Base-by-base conservation (phyloP, 2,797 vertebrate genomes). In the Coregonus sp. region DNA sequence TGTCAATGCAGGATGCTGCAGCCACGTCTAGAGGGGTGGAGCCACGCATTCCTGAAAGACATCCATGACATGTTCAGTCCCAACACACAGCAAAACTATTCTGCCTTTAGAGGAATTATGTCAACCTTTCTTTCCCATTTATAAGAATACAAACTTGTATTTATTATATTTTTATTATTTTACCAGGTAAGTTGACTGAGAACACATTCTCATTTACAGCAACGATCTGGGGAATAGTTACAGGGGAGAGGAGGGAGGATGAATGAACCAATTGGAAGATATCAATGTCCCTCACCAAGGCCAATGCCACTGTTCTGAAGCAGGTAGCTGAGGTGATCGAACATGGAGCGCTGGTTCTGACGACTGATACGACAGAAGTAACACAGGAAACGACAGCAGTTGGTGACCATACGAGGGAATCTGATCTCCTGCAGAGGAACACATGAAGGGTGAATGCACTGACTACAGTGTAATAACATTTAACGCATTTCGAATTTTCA, bases 341-440 rank as follows among this genome's bases (percentile, higher is more conserved):
- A 99, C 97, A 99, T 99, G 75, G 97, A 96, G 2, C 97, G 95
- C 78, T 99, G 97, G 87, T 99, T 99, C 82, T 99, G 97, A 5
- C 97, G 95, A 90, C 97, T 99, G 89, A 99, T 99, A 35, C 97
- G 95, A 83, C 97, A 98, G 92, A 99, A 99, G 81, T 99, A 99
- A 89, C 97, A 99, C 73, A 99, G 95, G 85, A 99, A 99, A 18
- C 97, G 96, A 79, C 97, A 99, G 86, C 97, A 99, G 91, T 97
- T 98, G 31, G 97, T 99, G 86, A 99, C 97, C 95, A 99, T 97
- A 78, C 97, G 95, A 37, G 97, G 97, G 81, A 99, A 99, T 80
- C 97, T 93, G 84, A 98, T 98, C 90, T 99, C 97, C 97, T 98
- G 84, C 72, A 81, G 35, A 66, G 25, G 74, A 61, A 76, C 15